These are phyloP conservation scores for Neosalanx taihuensis DNA, from an alignment of 2,797 vertebrate genomes.

Conservation along the genomic window DNA sequence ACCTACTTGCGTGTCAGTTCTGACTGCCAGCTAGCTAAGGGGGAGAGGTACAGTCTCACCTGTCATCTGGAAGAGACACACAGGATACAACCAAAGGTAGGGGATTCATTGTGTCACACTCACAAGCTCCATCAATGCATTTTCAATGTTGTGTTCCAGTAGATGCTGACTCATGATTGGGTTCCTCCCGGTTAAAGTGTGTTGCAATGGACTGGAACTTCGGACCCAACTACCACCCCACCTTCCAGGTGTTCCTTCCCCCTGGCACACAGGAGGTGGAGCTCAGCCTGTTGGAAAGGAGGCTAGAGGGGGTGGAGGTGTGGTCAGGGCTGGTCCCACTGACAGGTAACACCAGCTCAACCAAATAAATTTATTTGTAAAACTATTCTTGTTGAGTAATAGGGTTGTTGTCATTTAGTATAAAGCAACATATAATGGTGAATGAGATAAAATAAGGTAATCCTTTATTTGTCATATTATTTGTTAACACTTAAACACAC, in stretches of 20 bases:
- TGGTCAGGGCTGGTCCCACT: too few species aligned
- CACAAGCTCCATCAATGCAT: neutral
- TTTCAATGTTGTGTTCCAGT: neutral
- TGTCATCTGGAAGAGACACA: neutral
- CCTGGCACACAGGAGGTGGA: neutral
- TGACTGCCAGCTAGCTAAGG: neutral
- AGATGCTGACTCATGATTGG: neutral
- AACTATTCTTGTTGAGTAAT: too few species aligned
- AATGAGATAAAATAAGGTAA: too few species aligned
- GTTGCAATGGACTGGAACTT: neutral
- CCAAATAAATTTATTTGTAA: too few species aligned
- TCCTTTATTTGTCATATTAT: too few species aligned
- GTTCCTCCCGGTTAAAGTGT: neutral
- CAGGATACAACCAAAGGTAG: neutral
- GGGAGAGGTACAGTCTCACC: neutral
- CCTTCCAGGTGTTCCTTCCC: neutral
- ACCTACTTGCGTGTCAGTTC: constrained; percentile 1
- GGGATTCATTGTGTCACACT: neutral
- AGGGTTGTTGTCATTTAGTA: too few species aligned
- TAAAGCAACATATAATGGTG: too few species aligned
- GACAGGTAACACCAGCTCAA: too few species aligned
- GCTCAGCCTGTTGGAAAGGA: neutral
- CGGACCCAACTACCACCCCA: constrained; percentile 13
- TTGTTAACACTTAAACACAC: too few species aligned
- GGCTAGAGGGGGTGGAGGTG: too few species aligned